Conservation (phyloP, 2,888 invertebrate species). For the Volucella zonaria region DNA sequence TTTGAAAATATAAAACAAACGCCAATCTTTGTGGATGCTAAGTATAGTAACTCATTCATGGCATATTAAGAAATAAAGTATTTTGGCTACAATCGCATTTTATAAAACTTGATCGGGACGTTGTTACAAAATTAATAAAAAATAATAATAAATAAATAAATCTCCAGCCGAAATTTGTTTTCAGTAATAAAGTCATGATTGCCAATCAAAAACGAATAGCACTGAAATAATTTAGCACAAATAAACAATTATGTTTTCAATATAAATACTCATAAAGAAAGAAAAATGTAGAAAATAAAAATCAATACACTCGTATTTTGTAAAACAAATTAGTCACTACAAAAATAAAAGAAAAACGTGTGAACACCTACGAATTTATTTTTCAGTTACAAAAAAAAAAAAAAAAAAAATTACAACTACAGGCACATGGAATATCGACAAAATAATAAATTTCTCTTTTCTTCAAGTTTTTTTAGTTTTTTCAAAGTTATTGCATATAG, state of each 20-base stretch:
- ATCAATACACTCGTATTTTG: not conserved
- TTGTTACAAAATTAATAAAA: no score
- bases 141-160: no score
- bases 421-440: constrained; percentile 17
- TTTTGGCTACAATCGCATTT: no score
- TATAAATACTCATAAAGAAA: not conserved
- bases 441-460: constrained; percentile 3
- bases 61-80: no score
- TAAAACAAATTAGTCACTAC: not conserved
- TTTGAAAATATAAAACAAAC: no score
- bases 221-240: not conserved
- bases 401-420: constrained; percentile 21
- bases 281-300: not conserved
- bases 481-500: not conserved
- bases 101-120: no score
- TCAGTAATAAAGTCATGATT: no score
- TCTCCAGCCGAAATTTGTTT: no score
- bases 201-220: not conserved
- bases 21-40: no score
- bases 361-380: constrained; percentile 40
- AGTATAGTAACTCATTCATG: no score
- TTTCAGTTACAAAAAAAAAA: constrained; percentile 18
- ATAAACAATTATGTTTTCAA: constrained; percentile 9
- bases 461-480: not conserved
- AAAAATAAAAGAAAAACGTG: constrained; percentile 12